Percentiles rank a stretch among this genome's conserved stretches.
Conservation (phyloP, 1,140 invertebrate genomes). For the Lordiphosa clarofinis region DNA sequence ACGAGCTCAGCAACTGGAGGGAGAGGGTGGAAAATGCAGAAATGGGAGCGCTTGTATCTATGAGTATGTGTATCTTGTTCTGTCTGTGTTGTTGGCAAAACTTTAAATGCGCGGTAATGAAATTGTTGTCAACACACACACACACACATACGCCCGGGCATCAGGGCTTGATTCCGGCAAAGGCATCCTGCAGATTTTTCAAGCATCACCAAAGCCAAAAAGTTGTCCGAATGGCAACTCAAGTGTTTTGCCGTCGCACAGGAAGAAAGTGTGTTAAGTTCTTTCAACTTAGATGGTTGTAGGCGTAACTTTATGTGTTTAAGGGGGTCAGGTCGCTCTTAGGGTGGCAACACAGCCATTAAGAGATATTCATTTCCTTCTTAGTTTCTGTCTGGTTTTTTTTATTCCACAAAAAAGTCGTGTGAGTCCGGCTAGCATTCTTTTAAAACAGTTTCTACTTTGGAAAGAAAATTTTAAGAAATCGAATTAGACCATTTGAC, state of each 20-base stretch:
- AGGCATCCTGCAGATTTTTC: not conserved
- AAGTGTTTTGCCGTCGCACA: conserved; percentile 28
- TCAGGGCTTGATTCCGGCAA: conserved; percentile 48
- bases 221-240: conserved; percentile 47
- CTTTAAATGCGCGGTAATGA: conserved; percentile 74
- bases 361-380: too few species aligned
- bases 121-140: conserved; percentile 59
- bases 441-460: too few species aligned
- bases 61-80: conserved; percentile 17
- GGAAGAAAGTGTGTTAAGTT: conserved; percentile 55
- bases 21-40: conserved; percentile 2
- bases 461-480: too few species aligned
- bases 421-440: conserved; percentile 36
- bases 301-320: too few species aligned
- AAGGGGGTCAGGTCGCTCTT: too few species aligned
- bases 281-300: conserved; percentile 1
- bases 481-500: too few species aligned
- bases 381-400: too few species aligned
- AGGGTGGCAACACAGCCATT: too few species aligned
- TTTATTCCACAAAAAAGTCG: conserved; percentile 20
- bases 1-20: conserved; percentile 58
- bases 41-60: conserved; percentile 2
- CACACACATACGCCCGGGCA: conserved; percentile 16
- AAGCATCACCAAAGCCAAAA: conserved; percentile 55
- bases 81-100: conserved; percentile 50